phyloP scores from a whole-genome alignment of 1,140 invertebrate species.

The Ceratosolen solmsi region DNA sequence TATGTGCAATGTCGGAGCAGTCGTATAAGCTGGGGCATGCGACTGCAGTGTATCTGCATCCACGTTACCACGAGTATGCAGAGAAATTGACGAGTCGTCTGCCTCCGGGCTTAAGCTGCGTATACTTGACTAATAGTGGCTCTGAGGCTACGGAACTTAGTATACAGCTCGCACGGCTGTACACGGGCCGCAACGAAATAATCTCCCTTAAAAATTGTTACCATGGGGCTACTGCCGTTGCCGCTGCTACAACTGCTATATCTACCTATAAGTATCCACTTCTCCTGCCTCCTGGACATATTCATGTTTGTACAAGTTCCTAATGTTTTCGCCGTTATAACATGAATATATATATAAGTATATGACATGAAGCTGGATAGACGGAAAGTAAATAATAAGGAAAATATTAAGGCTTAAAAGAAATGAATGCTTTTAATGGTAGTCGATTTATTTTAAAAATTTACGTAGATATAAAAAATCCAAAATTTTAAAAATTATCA shows the following conservation, averaged over 20 bases:
- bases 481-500: no score
- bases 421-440: no score
- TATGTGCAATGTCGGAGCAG: constrained; percentile 84
- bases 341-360: no score
- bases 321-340: no score
- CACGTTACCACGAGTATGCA: constrained; percentile 92
- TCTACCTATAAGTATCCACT: constrained; percentile 86
- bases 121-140: constrained; percentile 96
- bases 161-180: constrained; percentile 86
- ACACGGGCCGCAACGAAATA: constrained; percentile 89
- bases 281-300: constrained; percentile 83
- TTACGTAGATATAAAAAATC: no score
- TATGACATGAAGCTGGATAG: no score
- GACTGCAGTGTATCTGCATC: constrained; percentile 92
- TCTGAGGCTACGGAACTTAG: constrained; percentile 98
- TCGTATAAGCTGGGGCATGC: constrained; percentile 90
- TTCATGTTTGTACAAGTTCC: constrained; percentile 79
- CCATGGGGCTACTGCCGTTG: constrained; percentile 89
- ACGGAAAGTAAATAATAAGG: no score
- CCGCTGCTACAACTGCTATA: constrained; percentile 88
- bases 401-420: no score
- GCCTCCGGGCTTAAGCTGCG: constrained; percentile 84
- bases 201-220: constrained; percentile 91
- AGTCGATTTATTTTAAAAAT: no score
- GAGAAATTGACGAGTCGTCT: constrained; percentile 86